Evolutionary conservation across 2,113 vertebrate species (phyloP).

Genomic region (Periophthalmodon schlosseri): DNA sequence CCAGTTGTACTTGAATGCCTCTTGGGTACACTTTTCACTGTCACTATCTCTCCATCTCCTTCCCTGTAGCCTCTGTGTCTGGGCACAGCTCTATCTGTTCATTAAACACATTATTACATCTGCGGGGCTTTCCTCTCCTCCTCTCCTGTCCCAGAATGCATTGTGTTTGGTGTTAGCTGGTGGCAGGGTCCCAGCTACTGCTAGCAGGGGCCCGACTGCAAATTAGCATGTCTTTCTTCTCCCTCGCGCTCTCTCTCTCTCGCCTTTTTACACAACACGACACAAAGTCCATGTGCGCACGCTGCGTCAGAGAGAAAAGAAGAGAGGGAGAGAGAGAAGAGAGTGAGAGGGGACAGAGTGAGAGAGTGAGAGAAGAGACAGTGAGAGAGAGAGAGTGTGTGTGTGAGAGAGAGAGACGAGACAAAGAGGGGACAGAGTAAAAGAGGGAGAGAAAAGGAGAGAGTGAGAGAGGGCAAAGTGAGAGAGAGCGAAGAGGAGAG

Average conservation of each 20-base stretch:
- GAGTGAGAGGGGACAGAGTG: too few species aligned
- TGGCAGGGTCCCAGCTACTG: conserved; percentile 27
- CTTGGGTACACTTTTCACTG: background rate
- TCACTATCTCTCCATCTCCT: background rate
- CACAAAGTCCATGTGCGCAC: conserved; percentile 28
- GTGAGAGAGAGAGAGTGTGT: too few species aligned
- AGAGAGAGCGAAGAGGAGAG: too few species aligned
- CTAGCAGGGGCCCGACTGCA: conserved; percentile 24
- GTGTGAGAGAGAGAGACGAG: too few species aligned
- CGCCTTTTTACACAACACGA: conserved; percentile 3
- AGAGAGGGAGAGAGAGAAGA: background rate
- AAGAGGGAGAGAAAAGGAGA: too few species aligned
- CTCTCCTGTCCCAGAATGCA: conserved; percentile 6
- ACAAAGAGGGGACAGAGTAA: too few species aligned
- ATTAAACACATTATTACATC: conserved; percentile 45
- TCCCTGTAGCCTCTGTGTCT: conserved; percentile 13
- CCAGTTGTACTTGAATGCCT: background rate
- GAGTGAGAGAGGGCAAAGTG: too few species aligned
- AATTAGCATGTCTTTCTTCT: conserved; percentile 35
- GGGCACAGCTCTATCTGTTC: conserved; percentile 24
- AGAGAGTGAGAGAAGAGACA: too few species aligned
- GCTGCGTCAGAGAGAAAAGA: conserved; percentile 15
- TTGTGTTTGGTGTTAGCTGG: conserved; percentile 16
- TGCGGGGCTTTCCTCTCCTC: conserved; percentile 27
- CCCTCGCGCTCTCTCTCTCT: background rate